Base-by-base conservation (phyloP, 2,113 vertebrate species). In the Scartelaos histophorus region DNA sequence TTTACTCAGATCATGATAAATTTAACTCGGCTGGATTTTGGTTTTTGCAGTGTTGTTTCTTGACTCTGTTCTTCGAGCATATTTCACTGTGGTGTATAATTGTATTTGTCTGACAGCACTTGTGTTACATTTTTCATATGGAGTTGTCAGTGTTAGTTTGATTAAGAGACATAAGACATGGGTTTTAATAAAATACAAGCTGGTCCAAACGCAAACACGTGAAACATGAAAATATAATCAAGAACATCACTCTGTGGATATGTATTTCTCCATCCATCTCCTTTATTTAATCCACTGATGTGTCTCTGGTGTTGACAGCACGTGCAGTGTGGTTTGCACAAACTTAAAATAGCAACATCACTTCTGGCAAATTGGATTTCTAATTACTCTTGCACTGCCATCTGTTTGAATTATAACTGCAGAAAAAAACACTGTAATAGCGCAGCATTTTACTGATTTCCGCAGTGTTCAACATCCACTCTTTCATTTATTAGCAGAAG, bases 401-500 rank as follows among this genome's bases (percentile, higher is more conserved):
- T 64, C 45, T 65, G 45, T 81, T 77, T 70, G 38, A 64, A 62
- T 76, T 16, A 22, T n/a, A 47, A 29, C 25, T 61, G 3, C n/a
- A 17, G 29, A 79, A 64, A 62, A 64, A 64, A 58, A 75, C 65
- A 74, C 17, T 13, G 54, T 25, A 35, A 66, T 13, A 25, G 35
- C 34, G 10, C 61, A 68, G 58, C 38, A 58, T 70, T 81, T 45
- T 64, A 70, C 53, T 21, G 11, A 74, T 75, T 68, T 64, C 69
- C 38, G 72, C 35, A 53, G 75, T 69, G 71, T 76, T 77, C 47
- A 61, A 76, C 66, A 56, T 72, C 57, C 67, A 19, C 64, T 24
- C n/a, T 76, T 73, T 75, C 56, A 51, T 83, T 57, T 77, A 77
- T 78, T 65, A 67, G 75, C 21, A 38, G 34, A 38, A 67, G 62